phyloP scores from a whole-genome alignment of 1,140 invertebrate species.

The Solenopsis invicta region DNA sequence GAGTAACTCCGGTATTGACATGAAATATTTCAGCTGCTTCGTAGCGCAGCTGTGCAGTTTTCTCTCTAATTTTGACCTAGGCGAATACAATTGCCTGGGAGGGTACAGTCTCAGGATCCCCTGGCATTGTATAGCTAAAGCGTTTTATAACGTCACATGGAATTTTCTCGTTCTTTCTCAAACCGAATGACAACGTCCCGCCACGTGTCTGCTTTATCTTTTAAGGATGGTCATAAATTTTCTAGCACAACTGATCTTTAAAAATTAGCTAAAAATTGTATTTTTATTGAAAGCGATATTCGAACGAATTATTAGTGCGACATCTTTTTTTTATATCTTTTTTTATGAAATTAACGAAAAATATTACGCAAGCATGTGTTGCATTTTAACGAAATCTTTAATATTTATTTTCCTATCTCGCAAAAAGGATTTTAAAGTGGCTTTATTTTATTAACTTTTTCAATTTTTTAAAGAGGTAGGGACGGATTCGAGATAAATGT shows the following conservation, averaged over 20 bases:
- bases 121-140: neutral
- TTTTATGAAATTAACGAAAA: conserved; percentile 3
- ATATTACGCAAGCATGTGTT: neutral
- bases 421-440: neutral
- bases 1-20: neutral
- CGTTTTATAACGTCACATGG: neutral
- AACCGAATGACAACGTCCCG: neutral
- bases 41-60: conserved; percentile 51
- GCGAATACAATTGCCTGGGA: conserved; percentile 33
- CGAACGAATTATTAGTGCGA: neutral
- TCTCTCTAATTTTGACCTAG: conserved; percentile 12
- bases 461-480: neutral
- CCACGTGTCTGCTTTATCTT: neutral
- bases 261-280: neutral
- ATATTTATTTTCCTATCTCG: neutral
- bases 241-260: neutral
- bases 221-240: neutral
- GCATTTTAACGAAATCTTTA: neutral
- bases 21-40: conserved; percentile 50
- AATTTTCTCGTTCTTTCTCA: neutral
- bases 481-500: neutral
- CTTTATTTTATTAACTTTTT: neutral
- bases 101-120: neutral
- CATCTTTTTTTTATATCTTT: neutral
- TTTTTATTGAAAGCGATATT: neutral